phyloP scores from a whole-genome alignment of 2,113 vertebrate species.

The Notiomystis cincta region DNA sequence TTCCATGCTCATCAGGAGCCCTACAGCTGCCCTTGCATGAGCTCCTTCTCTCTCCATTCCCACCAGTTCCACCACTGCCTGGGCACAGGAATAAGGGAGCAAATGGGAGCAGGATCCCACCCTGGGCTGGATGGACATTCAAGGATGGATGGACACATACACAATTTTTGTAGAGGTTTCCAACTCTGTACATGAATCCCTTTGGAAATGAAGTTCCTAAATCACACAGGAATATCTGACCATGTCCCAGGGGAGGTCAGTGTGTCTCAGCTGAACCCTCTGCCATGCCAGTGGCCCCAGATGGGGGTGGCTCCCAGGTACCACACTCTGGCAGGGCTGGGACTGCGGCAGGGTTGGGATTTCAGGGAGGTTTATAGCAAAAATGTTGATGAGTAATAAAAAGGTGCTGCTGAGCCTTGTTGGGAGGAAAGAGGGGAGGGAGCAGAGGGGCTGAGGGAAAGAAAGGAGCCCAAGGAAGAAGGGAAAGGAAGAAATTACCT shows the following conservation, averaged over 20 bases:
- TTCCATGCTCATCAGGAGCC: not conserved
- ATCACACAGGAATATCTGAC: fast-evolving
- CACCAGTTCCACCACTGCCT: not conserved
- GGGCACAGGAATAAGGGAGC: not conserved
- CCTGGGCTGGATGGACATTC: no score
- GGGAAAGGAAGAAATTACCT: constrained; percentile 20
- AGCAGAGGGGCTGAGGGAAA: not conserved
- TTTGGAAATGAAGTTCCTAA: not conserved
- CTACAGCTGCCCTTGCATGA: fast-evolving
- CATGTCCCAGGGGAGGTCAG: not conserved
- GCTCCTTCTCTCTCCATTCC: not conserved
- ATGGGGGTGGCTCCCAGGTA: not conserved
- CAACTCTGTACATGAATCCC: not conserved
- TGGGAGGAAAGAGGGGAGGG: not conserved
- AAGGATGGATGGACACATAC: fast-evolving
- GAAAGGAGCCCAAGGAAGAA: not conserved
- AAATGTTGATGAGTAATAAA: constrained; percentile 16
- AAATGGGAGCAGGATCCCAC: not conserved
- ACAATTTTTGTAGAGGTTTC: not conserved
- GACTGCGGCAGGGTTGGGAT: not conserved
- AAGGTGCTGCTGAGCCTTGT: constrained; percentile 19
- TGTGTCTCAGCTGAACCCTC: not conserved
- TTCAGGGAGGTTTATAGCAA: not conserved
- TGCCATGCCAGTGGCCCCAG: fast-evolving
- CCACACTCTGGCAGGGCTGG: not conserved